Base-by-base conservation (phyloP, 2,888 invertebrate species). In the Sphinx pinastri region DNA sequence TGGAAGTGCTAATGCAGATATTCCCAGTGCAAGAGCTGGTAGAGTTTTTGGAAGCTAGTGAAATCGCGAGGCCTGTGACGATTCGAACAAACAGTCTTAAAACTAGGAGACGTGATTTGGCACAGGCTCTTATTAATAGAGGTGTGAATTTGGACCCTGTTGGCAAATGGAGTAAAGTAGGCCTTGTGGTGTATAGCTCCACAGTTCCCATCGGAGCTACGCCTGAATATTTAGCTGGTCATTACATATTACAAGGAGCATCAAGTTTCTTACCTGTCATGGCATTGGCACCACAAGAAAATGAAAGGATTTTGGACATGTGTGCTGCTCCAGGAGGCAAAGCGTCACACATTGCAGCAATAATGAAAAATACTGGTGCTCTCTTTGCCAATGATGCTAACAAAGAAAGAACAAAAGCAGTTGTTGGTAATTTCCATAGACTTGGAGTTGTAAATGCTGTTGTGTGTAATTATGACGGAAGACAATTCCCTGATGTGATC, bases 291-390 rank as follows among this genome's bases (percentile, higher is more conserved):
- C 99, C 99, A 0, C 98, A 99, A 93, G 99, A 98, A 93, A 97
- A 98, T 83, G 99, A 99, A 91, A 95, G 96, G 75, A 96, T 99
- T 75, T 94, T 99, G 51, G 99, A 99, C 85, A 98, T 99, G 98
- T 98, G 99, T 86, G 96, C 99, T 0, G 99, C 99, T 0, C 99
- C 99, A 0, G 99, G 99, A 66, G 99, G 99, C 11, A 99, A 99
- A 94, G 98, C 99, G 0, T 98, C 99, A 0, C 99, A 99, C 88
- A 99, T 99, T 73, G 98, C 99, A 68, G 97, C 99, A 0, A 94
- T 99, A 13, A 99, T 99, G 99, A 99, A 99, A 89, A 99, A 99
- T 87, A 99, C 99, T 0, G 99, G 99, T 0, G 96, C 97, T 1
- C 88, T 99, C 49, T 99, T 99, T 89, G 98, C 99, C 5, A 99